phyloP scores from a whole-genome alignment of 1,140 invertebrate genomes.

The Pseudomyrmex gracilis region DNA sequence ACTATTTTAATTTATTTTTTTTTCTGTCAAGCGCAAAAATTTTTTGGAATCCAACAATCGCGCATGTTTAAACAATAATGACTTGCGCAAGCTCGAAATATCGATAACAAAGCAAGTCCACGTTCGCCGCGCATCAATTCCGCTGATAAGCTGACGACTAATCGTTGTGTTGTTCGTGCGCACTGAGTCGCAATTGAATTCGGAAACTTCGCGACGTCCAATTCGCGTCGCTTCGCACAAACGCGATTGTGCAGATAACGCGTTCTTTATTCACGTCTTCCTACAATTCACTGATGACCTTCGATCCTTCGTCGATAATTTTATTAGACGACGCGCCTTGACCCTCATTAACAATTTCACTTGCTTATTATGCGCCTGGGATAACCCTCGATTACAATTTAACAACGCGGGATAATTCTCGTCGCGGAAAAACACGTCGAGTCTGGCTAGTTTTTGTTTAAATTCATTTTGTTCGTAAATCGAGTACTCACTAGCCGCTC shows the following conservation, averaged over 20 bases:
- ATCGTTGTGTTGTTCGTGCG: neutral
- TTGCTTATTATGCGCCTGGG: neutral
- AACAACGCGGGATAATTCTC: constrained; percentile 1
- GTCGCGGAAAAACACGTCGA: neutral
- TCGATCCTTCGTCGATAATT: constrained; percentile 24
- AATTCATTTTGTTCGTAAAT: neutral
- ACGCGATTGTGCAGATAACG: neutral
- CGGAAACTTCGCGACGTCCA: neutral
- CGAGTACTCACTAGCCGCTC: neutral
- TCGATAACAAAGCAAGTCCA: constrained; percentile 56
- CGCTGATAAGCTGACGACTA: constrained; percentile 53
- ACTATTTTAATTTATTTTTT: neutral
- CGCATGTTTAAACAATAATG: neutral
- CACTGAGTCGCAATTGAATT: neutral
- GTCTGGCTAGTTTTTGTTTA: no score
- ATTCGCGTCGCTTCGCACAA: neutral
- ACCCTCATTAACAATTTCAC: constrained; percentile 11
- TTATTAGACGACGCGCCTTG: constrained; percentile 27
- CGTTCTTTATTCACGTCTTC: constrained; percentile 28
- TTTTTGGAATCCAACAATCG: neutral
- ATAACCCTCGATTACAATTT: constrained; percentile 24
- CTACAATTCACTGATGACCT: neutral
- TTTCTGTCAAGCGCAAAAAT: neutral
- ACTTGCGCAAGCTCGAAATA: constrained; percentile 14
- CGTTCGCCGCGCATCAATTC: constrained; percentile 43